Base-by-base conservation (phyloP, 2,113 vertebrate genomes). In the Xiphophorus hellerii region DNA sequence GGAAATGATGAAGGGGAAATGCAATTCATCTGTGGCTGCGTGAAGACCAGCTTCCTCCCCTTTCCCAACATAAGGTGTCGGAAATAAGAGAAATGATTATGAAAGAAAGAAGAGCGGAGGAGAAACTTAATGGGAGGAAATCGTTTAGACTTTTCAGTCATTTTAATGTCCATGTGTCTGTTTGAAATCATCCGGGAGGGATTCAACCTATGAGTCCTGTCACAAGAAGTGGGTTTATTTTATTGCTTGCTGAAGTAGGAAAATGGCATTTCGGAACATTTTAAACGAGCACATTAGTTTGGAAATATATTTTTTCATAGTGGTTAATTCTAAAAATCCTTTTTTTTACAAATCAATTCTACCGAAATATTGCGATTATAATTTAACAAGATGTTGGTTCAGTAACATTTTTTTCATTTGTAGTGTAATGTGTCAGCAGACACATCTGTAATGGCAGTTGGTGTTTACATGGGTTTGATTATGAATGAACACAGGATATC, bases 61-160 rank as follows among this genome's bases (percentile, higher is more conserved):
- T 82, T 89, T 85, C 69, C 79, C 66, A 66, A 80, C 85, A 63
- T 73, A 88, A 87, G 83, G 81, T 83, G 76, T 91, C 90, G 86
- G 93, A 93, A 94, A 93, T 92, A 91, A 92, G 89, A 92, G 87
- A 93, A 94, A 93, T 93, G 87, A 92, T 93, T 92, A 93, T 88
- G 80, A 88, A 89, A 88, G 81, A 88, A 89, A 88, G 79, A 77
- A 85, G 82, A 88, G 83, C 78, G 76, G 83, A 86, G 82, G 80
- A 84, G 80, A 87, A 90, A 93, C 83, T 84, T 93, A 94, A 94
- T 93, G 89, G 89, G 90, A 93, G 94, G 93, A 94, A 94, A 93
- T 94, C 88, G 91, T 90, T 93, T 92, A 81, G 91, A 92, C 87
- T 83, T 93, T 90, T 87, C 82, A 90, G 87, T 93, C 88, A 93